Base-by-base conservation (phyloP, 2,113 vertebrate species). In the Calyptommatus sinebrachiatus region DNA sequence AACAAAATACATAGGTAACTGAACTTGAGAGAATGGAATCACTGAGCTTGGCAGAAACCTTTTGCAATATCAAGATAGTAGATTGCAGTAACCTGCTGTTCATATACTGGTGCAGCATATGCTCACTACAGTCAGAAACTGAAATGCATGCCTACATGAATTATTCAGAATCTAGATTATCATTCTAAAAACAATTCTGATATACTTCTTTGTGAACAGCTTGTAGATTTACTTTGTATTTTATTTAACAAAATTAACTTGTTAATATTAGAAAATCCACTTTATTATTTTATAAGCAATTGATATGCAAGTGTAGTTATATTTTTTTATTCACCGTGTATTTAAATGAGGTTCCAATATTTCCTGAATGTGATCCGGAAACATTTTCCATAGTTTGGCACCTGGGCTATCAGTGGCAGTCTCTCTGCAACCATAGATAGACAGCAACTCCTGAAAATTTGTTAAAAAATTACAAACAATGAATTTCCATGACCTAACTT, bases 281-380 rank as follows among this genome's bases (percentile, higher is more conserved):
- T 41, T 41, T 41, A 41, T 50, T 11, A 50, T 11, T 14, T 50
- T 11, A 50, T 50, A 50, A 14, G 8, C 14, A 16, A 18, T 18
- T 57, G 53, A 57, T 57, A 11, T 74, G 0, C 11, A 21, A 62
- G 57, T 60, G 31, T 2, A 74, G 35, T 21, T 9, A 72, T 8
- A 72, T 68, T 16, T 74, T 61, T 74, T 74, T 66, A n/a, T 21
- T 12, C 22, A 99, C 98, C 98, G 95, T 91, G 97, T 99, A 91
- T 97, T 98, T 68, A 99, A 95, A 86, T 99, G 98, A 73, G 98
- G 97, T 88, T 99, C 98, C 88, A 99, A 90, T 70, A 99, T 99
- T 93, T 99, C 98, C 79, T 99, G 97, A 86, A 99, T 94, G 1
- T 99, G 97, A 74, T 99, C 98, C 29, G 98, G 98, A 92, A 99